Base-by-base conservation (phyloP, 1,140 invertebrate species). In the Goniozus legneri region DNA sequence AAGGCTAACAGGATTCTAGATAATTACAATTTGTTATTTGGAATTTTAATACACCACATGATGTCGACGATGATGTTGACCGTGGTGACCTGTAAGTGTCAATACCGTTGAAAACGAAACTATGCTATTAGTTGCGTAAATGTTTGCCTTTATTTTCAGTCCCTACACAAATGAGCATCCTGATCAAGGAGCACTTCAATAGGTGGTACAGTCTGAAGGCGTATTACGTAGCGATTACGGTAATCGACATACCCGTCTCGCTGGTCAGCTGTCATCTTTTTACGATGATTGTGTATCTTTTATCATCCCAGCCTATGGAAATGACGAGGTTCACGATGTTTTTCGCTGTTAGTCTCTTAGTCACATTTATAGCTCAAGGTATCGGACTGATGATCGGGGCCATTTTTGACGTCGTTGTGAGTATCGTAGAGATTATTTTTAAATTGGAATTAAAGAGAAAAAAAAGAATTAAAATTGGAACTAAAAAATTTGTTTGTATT, bases 121-220 rank as follows among this genome's bases (percentile, higher is more conserved):
- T 36, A 15, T 41, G 21, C 18, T 15, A 18, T 14, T 22, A n/a
- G n/a, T n/a, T n/a, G n/a, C n/a, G n/a, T n/a, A n/a, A n/a, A n/a
- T n/a, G n/a, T n/a, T n/a, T n/a, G n/a, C n/a, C n/a, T n/a, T n/a
- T n/a, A n/a, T n/a, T 82, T 82, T n/a, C 79, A 95, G 91, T 97
- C 76, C 93, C 94, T 1, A 82, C 84, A 47, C 93, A 97, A 77
- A 92, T 95, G 86, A 84, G 80, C 6, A 92, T 95, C 45, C 80
- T 97, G 57, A 80, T 87, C 14, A 91, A 95, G 65, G 95, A 97
- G 72, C 92, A 97, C 64, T 90, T 96, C 49, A 97, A 97, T 69
- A 83, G 93, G 67, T 97, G 94, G 94, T 97, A 97, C 77, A 96
- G 92, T 8, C 75, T 96, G 3, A 94, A 93, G 67, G 86, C 91